A percentile compares a stretch with the other conserved stretches of the same genome.
Conservation (phyloP, 2,797 vertebrate species). For the Crypturellus tataupa region DNA sequence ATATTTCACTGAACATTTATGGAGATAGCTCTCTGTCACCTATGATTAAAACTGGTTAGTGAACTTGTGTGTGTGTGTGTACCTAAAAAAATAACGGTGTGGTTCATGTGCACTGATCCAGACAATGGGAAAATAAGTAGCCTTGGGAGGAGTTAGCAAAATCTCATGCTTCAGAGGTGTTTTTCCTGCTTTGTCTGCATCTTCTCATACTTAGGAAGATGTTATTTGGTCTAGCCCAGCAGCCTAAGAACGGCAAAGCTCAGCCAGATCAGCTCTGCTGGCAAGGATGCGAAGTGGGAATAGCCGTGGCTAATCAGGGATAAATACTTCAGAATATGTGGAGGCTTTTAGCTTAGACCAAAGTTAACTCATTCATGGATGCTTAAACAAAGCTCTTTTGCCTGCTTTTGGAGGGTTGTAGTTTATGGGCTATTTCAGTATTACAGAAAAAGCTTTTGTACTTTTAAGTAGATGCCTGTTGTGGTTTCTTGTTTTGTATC, state of each 20-base stretch:
- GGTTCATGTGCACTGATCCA: rapidly evolving
- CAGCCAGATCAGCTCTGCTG: background rate
- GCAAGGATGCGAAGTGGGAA: background rate
- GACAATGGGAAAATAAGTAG: background rate
- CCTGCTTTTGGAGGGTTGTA: background rate
- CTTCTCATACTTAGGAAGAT: background rate
- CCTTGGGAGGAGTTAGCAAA: background rate
- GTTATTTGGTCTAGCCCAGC: background rate
- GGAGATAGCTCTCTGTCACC: background rate
- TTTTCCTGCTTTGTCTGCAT: background rate
- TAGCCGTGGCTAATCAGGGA: background rate
- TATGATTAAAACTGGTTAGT: background rate
- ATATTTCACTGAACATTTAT: background rate
- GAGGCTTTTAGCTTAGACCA: background rate
- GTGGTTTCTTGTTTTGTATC: background rate
- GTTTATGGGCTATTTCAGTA: background rate
- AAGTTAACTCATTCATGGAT: rapidly evolving
- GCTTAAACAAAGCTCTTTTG: background rate
- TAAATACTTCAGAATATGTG: background rate
- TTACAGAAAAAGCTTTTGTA: background rate
- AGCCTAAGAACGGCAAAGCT: background rate
- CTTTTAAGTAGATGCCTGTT: background rate
- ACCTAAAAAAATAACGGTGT: background rate
- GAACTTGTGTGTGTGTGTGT: background rate
- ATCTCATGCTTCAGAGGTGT: background rate